These are phyloP conservation scores for Zeus faber DNA, from an alignment of 2,113 vertebrate genomes.

Conservation along the genomic window DNA sequence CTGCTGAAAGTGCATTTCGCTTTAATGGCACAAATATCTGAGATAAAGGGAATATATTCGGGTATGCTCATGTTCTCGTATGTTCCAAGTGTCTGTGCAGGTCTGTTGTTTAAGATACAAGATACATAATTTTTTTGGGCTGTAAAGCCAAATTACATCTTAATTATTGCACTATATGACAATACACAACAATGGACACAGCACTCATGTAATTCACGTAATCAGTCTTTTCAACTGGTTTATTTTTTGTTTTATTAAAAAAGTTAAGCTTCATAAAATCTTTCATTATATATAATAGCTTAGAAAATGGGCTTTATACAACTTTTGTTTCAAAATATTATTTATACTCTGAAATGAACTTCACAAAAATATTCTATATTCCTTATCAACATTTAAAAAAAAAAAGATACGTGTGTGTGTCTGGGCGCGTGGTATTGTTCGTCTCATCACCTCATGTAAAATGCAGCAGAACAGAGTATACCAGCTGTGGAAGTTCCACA, in stretches of 20 bases:
- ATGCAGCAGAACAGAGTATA: conserved; percentile 71
- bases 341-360: conserved; percentile 89
- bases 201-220: conserved; percentile 44
- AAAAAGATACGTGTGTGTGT: too few species aligned
- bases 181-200: neutral
- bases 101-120: too few species aligned
- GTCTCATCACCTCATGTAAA: conserved; percentile 69
- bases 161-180: neutral
- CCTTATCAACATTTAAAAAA: conserved; percentile 92
- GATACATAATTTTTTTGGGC: neutral
- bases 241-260: conserved; percentile 62
- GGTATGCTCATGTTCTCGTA: neutral
- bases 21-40: too few species aligned
- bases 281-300: conserved; percentile 83
- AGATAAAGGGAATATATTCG: too few species aligned
- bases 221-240: too few species aligned
- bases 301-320: conserved; percentile 86
- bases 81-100: neutral
- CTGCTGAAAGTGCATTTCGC: too few species aligned
- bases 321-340: conserved; percentile 85
- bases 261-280: conserved; percentile 84
- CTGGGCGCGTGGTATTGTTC: conserved; percentile 17
- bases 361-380: conserved; percentile 91
- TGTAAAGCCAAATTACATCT: too few species aligned
- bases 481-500: conserved; percentile 34